Base-by-base conservation (phyloP, 1,140 invertebrate species). In the Meloidogyne exigua region DNA sequence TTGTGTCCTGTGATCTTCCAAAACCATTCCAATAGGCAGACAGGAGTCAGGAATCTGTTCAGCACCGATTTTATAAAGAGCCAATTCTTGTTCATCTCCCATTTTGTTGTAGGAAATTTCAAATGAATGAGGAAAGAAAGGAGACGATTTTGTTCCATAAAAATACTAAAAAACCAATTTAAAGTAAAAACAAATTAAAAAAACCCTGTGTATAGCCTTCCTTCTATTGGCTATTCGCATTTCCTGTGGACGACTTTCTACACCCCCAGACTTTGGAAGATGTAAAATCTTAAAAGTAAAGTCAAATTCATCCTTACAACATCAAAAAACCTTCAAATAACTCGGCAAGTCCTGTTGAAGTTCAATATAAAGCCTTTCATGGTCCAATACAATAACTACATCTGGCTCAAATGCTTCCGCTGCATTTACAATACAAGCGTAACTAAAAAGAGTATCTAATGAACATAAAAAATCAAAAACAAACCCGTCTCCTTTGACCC, bases 341-440 rank as follows among this genome's bases (percentile, higher is more conserved):
- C 26, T 76, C 1, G 79, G 75, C 25, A 82, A 75, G 36, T 82
- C 81, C 26, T 72, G 62, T 44, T 66, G 63, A 9, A 82, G 62
- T 23, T 82, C 82, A 25, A 67, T 72, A 44, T 74, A 80, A n/a
- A 82, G 36, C 11, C 80, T 77, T 42, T 82, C 81, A 65, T 99
- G 95, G 88, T 99, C 96, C 68, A 99, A 87, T 0, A 99, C 96
- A 77, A 98, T 89, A 83, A 99, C 94, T 0, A 95, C 92, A 88
- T 96, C 94, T 2, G 89, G 94, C 90, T 96, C 93, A 89, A 98
- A 98, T 9, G 93, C 93, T 85, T 94, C 92, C 0, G 94, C 94
- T 7, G 94, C 92, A 84, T 96, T 93, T 12, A 90, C 87, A 2
- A 90, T 77, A 28, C 87, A 87, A 66, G 89, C 82, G 77, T 90